These are phyloP conservation scores for Pelodytes ibericus DNA, from an alignment of 2,797 vertebrate genomes.

Conservation along the genomic window DNA sequence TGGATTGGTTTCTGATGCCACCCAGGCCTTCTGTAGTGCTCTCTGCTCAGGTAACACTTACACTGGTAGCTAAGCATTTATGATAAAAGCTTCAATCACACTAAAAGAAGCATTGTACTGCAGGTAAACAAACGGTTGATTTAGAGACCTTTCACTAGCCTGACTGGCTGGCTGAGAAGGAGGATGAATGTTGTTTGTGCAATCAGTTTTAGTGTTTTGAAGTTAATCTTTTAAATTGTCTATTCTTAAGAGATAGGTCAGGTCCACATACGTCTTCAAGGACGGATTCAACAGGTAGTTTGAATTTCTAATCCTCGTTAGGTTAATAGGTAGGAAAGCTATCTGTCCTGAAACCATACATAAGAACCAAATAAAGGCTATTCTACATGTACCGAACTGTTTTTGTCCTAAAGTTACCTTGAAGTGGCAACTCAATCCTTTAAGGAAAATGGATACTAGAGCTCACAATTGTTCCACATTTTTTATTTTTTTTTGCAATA, in stretches of 20 bases:
- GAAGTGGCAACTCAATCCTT: too few species aligned
- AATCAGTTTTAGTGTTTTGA: not conserved
- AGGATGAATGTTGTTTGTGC: slow-evolving; percentile 17
- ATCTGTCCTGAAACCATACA: too few species aligned
- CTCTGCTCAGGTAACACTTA: slow-evolving; percentile 24
- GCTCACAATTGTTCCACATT: too few species aligned
- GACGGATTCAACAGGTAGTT: too few species aligned
- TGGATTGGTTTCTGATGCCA: not conserved
- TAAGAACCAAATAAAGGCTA: too few species aligned
- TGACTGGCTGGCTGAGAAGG: slow-evolving; percentile 17
- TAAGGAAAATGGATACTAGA: too few species aligned
- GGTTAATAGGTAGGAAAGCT: too few species aligned
- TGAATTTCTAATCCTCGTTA: too few species aligned
- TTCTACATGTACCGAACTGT: too few species aligned
- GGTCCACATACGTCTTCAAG: not conserved
- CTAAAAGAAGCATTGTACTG: slow-evolving; percentile 17
- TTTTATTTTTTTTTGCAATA: too few species aligned
- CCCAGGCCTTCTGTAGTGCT: not conserved
- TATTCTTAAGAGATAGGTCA: slow-evolving; percentile 12
- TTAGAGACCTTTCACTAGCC: slow-evolving; percentile 21
- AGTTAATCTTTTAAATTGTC: not conserved
- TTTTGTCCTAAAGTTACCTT: too few species aligned
- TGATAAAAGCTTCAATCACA: slow-evolving; percentile 25
- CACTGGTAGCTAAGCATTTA: slow-evolving; percentile 48
- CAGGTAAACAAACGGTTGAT: slow-evolving; percentile 36